phyloP scores from a whole-genome alignment of 2,888 invertebrate genomes.

The Plagodis dolabraria region DNA sequence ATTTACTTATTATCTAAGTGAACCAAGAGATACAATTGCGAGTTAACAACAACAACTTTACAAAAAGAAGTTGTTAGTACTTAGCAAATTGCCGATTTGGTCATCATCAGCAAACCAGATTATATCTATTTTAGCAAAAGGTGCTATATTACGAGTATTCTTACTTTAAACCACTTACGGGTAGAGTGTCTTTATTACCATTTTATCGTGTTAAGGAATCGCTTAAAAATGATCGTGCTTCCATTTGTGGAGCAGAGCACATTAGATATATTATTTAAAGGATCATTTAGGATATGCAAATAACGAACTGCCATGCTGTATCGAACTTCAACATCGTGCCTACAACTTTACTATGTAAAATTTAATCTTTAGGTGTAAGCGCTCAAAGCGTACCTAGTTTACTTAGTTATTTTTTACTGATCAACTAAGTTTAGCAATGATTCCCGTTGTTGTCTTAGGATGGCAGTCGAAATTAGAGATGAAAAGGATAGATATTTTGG shows the following conservation, averaged over 20 bases:
- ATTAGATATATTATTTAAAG: constrained; percentile 35
- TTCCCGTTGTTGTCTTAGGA: too few relatives aligned
- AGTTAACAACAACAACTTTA: constrained; percentile 10
- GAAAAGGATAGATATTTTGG: too few relatives aligned
- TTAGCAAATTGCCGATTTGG: constrained; percentile 20
- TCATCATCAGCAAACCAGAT: constrained; percentile 17
- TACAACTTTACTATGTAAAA: too few relatives aligned
- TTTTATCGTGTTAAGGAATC: constrained; percentile 47
- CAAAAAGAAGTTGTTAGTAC: constrained; percentile 10
- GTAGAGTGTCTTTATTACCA: constrained; percentile 50
- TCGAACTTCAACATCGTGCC: too few relatives aligned
- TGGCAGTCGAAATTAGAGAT: too few relatives aligned
- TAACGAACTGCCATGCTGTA: constrained; percentile 7
- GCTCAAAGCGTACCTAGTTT: too few relatives aligned
- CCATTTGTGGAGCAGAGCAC: constrained; percentile 28
- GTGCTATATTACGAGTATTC: constrained; percentile 20
- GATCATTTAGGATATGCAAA: constrained; percentile 25
- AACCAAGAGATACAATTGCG: constrained; percentile 3
- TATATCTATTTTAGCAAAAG: constrained; percentile 20
- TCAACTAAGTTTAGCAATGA: too few relatives aligned
- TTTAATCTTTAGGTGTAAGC: too few relatives aligned
- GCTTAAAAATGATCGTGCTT: constrained; percentile 19
- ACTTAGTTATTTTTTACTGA: too few relatives aligned
- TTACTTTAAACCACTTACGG: constrained; percentile 42
- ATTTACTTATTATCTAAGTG: too few relatives aligned